Percentiles rank a stretch among this genome's conserved stretches.
Conservation (phyloP, 2,888 invertebrate species). For the Diogma glabrata region DNA sequence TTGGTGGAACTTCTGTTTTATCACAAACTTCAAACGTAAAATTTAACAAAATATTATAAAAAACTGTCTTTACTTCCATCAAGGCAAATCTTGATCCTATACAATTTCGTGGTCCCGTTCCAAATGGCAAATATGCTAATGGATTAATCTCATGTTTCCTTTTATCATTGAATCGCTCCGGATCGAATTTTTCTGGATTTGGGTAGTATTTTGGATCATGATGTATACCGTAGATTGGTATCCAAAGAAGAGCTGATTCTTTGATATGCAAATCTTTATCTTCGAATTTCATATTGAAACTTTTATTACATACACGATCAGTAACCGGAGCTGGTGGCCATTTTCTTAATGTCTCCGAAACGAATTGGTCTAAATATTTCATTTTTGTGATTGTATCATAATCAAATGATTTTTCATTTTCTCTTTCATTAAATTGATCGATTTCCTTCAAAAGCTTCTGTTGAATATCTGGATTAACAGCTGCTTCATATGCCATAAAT, state of each 20-base stretch:
- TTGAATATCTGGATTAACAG: slow-evolving; percentile 46
- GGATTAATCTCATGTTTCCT: slow-evolving; percentile 34
- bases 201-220: slow-evolving; percentile 36
- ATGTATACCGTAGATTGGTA: slow-evolving; percentile 34
- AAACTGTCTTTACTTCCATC: slow-evolving; percentile 11
- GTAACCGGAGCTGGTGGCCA: slow-evolving; percentile 38
- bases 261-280: slow-evolving; percentile 16
- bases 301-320: slow-evolving; percentile 41
- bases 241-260: slow-evolving; percentile 15
- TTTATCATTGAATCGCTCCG: slow-evolving; percentile 39
- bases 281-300: slow-evolving; percentile 30
- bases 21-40: slow-evolving; percentile 10
- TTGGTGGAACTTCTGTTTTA: slow-evolving; percentile 4
- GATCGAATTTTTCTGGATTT: slow-evolving; percentile 39
- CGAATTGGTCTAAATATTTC: slow-evolving; percentile 50
- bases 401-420: slow-evolving; percentile 35
- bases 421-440: slow-evolving; percentile 3
- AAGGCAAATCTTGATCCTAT: slow-evolving; percentile 31
- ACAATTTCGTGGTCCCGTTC: slow-evolving; percentile 42
- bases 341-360: slow-evolving; percentile 40
- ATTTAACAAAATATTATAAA: slow-evolving; percentile 8
- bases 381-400: no score
- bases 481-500: slow-evolving; percentile 45
- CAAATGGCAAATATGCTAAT: slow-evolving; percentile 37
- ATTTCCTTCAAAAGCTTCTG: slow-evolving; percentile 33